phyloP scores from a whole-genome alignment of 2,888 invertebrate genomes.

The Scaptomyza caliginosa region DNA sequence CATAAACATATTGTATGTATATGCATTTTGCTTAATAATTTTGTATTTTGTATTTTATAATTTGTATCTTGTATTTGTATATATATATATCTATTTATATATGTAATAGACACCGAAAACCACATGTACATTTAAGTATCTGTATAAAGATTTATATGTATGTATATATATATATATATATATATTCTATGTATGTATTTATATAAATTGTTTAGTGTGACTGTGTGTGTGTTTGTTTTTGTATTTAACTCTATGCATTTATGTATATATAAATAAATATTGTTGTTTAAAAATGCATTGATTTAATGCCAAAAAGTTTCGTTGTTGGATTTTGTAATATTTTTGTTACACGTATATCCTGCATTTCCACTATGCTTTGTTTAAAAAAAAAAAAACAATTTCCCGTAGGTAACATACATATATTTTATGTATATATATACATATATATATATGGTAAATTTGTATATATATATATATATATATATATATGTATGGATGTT shows the following conservation, averaged over 20 bases:
- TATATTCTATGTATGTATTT: constrained; percentile 49
- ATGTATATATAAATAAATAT: constrained; percentile 62
- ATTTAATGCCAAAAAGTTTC: constrained; percentile 77
- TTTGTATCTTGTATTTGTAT: constrained; percentile 50
- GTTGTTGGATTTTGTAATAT: constrained; percentile 77
- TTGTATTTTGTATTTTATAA: constrained; percentile 39
- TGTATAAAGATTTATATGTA: constrained; percentile 60
- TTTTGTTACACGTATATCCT: constrained; percentile 75
- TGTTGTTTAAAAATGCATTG: constrained; percentile 76
- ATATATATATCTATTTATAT: constrained; percentile 61
- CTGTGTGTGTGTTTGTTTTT: constrained; percentile 27
- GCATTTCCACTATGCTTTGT: constrained; percentile 63
- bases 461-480: constrained; percentile 19
- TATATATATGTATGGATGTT: constrained; percentile 34
- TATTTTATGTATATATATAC: constrained; percentile 46
- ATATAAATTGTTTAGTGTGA: constrained; percentile 12
- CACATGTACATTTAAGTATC: constrained; percentile 73
- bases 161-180: constrained; percentile 54
- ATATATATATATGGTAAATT: constrained; percentile 44
- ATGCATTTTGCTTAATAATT: too few species aligned
- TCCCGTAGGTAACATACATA: constrained; percentile 23
- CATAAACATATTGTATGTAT: constrained; percentile 41
- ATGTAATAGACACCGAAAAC: constrained; percentile 79
- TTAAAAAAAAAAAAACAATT: constrained; percentile 52
- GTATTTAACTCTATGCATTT: constrained; percentile 45